A percentile compares a stretch with the other conserved stretches of the same genome.
phyloP scores from a whole-genome alignment of 1,140 invertebrate species.

The Bombus waltoni region DNA sequence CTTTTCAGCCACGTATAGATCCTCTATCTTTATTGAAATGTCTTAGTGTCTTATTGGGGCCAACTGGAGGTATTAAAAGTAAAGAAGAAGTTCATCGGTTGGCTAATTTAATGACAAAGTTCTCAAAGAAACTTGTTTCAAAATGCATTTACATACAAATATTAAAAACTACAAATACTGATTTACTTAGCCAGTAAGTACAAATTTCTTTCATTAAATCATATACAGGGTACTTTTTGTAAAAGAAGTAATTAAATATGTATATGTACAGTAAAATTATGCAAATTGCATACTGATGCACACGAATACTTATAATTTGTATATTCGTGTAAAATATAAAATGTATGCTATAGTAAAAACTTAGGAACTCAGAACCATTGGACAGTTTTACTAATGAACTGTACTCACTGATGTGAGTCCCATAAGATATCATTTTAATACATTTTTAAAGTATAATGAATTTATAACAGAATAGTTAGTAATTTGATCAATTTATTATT shows the following conservation, averaged over 20 bases:
- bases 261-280: not conserved
- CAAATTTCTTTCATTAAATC: constrained; percentile 36
- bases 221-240: no score
- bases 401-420: constrained; percentile 74
- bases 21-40: constrained; percentile 93
- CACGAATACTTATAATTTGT: constrained; percentile 52
- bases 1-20: constrained; percentile 94
- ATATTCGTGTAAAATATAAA: constrained; percentile 58
- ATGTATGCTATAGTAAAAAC: constrained; percentile 71
- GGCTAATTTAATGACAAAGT: constrained; percentile 96
- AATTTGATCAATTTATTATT: constrained; percentile 22
- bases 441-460: not conserved
- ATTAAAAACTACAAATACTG: constrained; percentile 92
- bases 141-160: constrained; percentile 98
- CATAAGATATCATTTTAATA: constrained; percentile 47
- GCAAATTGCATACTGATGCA: constrained; percentile 64
- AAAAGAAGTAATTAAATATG: not conserved
- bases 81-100: constrained; percentile 92
- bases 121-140: constrained; percentile 97
- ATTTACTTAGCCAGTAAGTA: constrained; percentile 91
- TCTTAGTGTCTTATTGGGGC: constrained; percentile 91
- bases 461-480: not conserved
- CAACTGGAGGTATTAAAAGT: constrained; percentile 93
- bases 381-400: constrained; percentile 57
- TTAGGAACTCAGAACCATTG: constrained; percentile 73